Evolutionary conservation across 1,140 invertebrate genomes (phyloP).

Genomic region (Bombus confusus): DNA sequence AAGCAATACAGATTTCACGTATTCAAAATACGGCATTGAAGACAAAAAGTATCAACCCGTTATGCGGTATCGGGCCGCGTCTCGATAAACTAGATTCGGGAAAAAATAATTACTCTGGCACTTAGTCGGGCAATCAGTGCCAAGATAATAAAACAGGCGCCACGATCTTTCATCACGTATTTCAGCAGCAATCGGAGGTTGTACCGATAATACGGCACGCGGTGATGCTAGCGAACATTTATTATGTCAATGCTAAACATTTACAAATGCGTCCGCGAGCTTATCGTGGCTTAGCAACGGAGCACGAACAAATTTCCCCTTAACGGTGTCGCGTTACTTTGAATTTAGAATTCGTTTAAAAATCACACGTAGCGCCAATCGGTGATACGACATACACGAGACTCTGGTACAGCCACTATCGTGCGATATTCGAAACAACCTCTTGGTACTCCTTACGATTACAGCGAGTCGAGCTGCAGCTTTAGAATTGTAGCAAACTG

Average conservation of each 20-base stretch:
- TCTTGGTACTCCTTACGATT: neutral
- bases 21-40: neutral
- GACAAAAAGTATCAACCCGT: neutral
- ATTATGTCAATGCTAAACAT: conserved; percentile 32
- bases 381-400: no score
- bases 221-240: conserved; percentile 7
- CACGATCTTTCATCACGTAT: conserved; percentile 16
- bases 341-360: neutral
- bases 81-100: conserved; percentile 38
- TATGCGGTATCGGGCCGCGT: neutral
- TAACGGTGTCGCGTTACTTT: neutral
- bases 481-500: conserved; percentile 62
- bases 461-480: conserved; percentile 7
- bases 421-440: neutral
- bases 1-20: no score
- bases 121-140: conserved; percentile 28
- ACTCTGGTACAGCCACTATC: neutral
- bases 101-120: conserved; percentile 44
- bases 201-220: conserved; percentile 4
- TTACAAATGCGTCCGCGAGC: neutral
- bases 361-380: neutral
- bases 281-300: neutral
- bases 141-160: conserved; percentile 41
- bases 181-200: conserved; percentile 26
- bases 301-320: neutral